Evolutionary conservation across 2,888 invertebrate species (phyloP), one percentile per base, ranked within the genome.

Genomic region (Esperia sulphurella): DNA sequence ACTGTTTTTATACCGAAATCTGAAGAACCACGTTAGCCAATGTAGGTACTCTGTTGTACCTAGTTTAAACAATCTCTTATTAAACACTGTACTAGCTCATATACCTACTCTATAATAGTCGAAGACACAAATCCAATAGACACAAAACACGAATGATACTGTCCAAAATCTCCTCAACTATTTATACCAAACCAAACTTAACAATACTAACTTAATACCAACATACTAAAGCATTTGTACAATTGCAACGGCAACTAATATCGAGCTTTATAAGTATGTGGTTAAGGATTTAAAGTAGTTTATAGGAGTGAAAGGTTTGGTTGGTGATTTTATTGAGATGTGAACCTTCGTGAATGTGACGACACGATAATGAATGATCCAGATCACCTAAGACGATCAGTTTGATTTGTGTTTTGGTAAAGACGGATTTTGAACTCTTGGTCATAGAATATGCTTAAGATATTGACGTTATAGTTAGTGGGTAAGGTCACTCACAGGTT

Each of bases 111-210:
- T 63, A 41, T 51, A n/a, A 14, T 40, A 46, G 37, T 51, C 21
- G 55, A 56, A 53, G 57, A 58, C 53, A 52, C 57, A 52, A 53
- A 58, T 63, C 56, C 48, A 57, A 60, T 56, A 54, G 55, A 56
- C 57, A 52, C 47, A 57, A 67, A 49, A 57, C 59, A 62, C 52
- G 82, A 81, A 78, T 84, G 81, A 59, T 73, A 55, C 67, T 61
- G 60, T 65, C 58, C 56, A 42, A 52, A 61, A 57, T 14, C 38
- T 54, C 52, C 55, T 52, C 70, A 68, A 61, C 65, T 80, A 82
- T 84, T 78, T 84, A 83, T 84, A 84, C 71, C 42, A 49, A 50
- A 47, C 50, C 51, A 50, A 67, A 63, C 28, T 65, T 59, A 54
- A 75, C 76, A 75, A 75, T 68, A 48, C 58, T 51, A 53, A 57